phyloP scores from a whole-genome alignment of 2,797 vertebrate species.

The Allochrocebus solatus region DNA sequence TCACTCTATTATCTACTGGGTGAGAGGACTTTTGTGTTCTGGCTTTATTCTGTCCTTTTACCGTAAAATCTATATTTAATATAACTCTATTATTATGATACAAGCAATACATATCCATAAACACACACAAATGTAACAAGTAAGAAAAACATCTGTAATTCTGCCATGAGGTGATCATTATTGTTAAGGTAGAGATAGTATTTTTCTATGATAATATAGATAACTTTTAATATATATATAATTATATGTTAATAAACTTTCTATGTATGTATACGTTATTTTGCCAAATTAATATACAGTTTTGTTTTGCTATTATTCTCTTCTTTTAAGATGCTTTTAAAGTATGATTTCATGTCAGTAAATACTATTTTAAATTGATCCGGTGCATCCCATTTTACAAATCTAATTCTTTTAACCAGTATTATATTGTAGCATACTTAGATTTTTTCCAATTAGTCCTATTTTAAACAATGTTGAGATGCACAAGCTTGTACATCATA shows the following conservation, averaged over 20 bases:
- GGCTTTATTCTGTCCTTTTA: background rate
- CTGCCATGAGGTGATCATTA: background rate
- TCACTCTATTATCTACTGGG: background rate
- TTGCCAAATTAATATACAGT: background rate
- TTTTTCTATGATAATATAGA: conserved; percentile 1
- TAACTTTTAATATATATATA: background rate
- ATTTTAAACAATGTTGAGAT: background rate
- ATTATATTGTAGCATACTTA: background rate
- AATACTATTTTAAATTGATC: background rate
- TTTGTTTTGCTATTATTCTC: background rate
- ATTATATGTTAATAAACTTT: conserved; percentile 13
- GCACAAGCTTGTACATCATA: background rate
- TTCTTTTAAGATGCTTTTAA: background rate
- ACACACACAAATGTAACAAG: background rate
- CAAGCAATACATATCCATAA: background rate
- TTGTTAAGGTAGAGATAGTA: background rate
- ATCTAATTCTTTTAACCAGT: background rate
- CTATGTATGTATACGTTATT: background rate
- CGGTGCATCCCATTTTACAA: background rate
- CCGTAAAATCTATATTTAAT: conserved; percentile 11
- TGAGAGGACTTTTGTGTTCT: background rate
- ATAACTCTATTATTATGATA: background rate
- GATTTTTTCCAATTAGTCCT: background rate
- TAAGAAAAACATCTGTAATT: background rate
- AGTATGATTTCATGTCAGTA: background rate